phyloP scores from a whole-genome alignment of 1,140 invertebrate species.

The Zaprionus gabonicus region DNA sequence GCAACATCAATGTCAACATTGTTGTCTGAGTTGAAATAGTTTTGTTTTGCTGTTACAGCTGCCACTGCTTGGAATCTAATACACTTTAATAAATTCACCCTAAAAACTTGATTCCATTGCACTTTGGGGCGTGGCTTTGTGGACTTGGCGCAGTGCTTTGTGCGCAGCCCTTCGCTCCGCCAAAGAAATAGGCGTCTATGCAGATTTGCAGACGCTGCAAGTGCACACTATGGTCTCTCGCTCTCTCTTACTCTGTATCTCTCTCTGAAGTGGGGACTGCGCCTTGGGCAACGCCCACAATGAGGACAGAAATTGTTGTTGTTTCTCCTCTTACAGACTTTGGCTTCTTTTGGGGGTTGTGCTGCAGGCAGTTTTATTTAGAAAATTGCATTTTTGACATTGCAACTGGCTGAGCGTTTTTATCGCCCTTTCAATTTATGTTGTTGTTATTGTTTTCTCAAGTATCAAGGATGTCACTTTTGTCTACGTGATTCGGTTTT shows the following conservation, averaged over 20 bases:
- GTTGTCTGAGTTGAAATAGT: slow-evolving; percentile 39
- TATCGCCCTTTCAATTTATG: background rate
- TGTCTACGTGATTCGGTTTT: slow-evolving; percentile 30
- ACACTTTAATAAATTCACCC: slow-evolving; percentile 73
- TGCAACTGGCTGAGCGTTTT: slow-evolving; percentile 45
- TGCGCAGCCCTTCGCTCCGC: slow-evolving; percentile 72
- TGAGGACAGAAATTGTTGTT: slow-evolving; percentile 40
- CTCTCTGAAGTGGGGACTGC: slow-evolving; percentile 1
- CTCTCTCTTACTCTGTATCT: background rate
- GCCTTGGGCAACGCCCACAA: slow-evolving; percentile 71
- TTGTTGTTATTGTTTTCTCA: slow-evolving; percentile 4
- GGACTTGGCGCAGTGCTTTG: slow-evolving; percentile 53
- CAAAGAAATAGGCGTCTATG: slow-evolving; percentile 61
- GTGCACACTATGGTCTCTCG: slow-evolving; percentile 34
- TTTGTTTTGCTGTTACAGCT: slow-evolving; percentile 18
- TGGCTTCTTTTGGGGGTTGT: slow-evolving; percentile 36
- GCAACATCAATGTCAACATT: slow-evolving; percentile 73
- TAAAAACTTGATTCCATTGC: slow-evolving; percentile 54
- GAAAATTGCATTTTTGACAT: slow-evolving; percentile 65
- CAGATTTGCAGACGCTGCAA: slow-evolving; percentile 81
- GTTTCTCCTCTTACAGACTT: slow-evolving; percentile 18
- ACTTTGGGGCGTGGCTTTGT: slow-evolving; percentile 56
- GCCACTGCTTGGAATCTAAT: slow-evolving; percentile 22
- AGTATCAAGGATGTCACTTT: slow-evolving; percentile 29
- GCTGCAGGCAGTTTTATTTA: slow-evolving; percentile 48